phyloP scores from a whole-genome alignment of 2,113 vertebrate species.

The Piprites chloris region DNA sequence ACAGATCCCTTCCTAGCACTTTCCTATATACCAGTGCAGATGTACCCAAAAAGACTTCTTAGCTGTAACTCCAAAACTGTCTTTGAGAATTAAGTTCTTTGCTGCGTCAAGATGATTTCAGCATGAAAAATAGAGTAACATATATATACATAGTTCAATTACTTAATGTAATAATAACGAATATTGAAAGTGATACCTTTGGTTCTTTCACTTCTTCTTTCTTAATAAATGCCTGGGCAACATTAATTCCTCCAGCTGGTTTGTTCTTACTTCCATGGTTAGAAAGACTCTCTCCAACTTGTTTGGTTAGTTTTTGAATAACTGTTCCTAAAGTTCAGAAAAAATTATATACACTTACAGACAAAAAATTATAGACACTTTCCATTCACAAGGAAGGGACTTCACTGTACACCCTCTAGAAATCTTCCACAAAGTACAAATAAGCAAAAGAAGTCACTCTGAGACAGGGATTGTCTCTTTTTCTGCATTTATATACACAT shows the following conservation, averaged over 20 bases:
- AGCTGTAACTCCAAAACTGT: neutral
- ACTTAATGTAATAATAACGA: neutral
- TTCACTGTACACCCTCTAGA: neutral
- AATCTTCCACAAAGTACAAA: neutral
- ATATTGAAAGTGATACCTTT: constrained; percentile 71
- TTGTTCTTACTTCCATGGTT: constrained; percentile 66
- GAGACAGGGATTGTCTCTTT: neutral
- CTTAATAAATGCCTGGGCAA: constrained; percentile 65
- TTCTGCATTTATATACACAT: neutral
- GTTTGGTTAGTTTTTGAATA: constrained; percentile 73
- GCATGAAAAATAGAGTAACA: neutral
- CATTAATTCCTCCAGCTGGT: constrained; percentile 75
- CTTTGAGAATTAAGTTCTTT: neutral
- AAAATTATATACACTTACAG: no score
- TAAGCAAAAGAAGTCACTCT: neutral
- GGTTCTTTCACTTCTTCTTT: constrained; percentile 77
- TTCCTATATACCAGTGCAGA: neutral
- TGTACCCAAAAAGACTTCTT: neutral
- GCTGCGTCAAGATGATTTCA: neutral
- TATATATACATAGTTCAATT: neutral
- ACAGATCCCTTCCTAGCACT: neutral
- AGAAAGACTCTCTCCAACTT: constrained; percentile 76
- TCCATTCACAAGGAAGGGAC: neutral
- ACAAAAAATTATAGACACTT: no score
- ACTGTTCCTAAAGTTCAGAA: constrained; percentile 67